Evolutionary conservation across 2,888 invertebrate species (phyloP).

Genomic region (Lasioglossum pauxillum): DNA sequence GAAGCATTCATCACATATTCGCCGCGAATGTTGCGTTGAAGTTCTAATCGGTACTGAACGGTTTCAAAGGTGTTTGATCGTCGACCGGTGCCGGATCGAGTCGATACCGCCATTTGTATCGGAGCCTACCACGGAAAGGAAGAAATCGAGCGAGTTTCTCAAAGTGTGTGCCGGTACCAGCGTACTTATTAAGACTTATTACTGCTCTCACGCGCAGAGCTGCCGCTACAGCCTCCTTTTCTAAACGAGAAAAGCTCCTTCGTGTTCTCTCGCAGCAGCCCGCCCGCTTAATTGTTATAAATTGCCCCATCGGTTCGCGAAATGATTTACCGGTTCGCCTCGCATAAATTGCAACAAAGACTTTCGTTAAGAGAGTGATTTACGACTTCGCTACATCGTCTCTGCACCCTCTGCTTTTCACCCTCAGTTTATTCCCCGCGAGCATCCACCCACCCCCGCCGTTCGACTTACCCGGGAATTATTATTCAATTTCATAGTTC

Average conservation of each 20-base stretch:
- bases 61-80: background rate
- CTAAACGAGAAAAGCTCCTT: constrained; percentile 63
- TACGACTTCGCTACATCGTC: constrained; percentile 76
- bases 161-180: constrained; percentile 55
- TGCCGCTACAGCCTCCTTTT: constrained; percentile 66
- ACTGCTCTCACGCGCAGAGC: constrained; percentile 59
- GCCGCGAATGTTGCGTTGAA: background rate
- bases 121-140: background rate
- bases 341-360: constrained; percentile 83
- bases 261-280: constrained; percentile 49
- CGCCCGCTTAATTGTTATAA: constrained; percentile 82
- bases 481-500: constrained; percentile 59
- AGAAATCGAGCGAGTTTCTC: constrained; percentile 23
- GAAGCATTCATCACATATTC: background rate
- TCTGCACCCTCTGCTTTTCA: constrained; percentile 33
- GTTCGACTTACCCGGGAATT: constrained; percentile 41
- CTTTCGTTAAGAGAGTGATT: constrained; percentile 83
- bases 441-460: constrained; percentile 23
- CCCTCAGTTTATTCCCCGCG: constrained; percentile 73
- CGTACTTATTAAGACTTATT: constrained; percentile 75
- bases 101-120: constrained; percentile 6
- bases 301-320: constrained; percentile 81
- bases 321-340: constrained; percentile 81
- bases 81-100: background rate
- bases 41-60: background rate